Evolutionary conservation across 92 coral and sea anemone genomes (phyloP).

Genomic region (Zoanthus gigantus): DNA sequence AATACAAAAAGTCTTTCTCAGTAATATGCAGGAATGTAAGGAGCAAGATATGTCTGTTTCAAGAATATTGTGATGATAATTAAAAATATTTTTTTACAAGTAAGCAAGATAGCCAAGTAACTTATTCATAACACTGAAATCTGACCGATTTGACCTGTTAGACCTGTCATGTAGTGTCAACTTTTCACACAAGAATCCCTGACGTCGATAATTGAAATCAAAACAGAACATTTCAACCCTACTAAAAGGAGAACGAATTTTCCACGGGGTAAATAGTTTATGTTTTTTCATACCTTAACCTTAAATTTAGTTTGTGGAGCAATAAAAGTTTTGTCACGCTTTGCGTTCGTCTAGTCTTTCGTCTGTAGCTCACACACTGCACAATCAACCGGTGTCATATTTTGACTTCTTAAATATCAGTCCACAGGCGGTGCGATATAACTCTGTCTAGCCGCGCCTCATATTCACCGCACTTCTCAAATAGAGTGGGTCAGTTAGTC

Average conservation of each 20-base stretch:
- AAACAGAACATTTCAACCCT: neutral
- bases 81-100: neutral
- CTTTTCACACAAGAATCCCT: constrained; percentile 9
- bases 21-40: neutral
- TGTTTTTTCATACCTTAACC: neutral
- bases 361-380: constrained; percentile 46
- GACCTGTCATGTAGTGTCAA: constrained; percentile 39
- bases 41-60: neutral
- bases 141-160: constrained; percentile 46
- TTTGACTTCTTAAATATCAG: constrained; percentile 53
- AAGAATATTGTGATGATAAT: neutral
- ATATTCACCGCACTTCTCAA: constrained; percentile 50
- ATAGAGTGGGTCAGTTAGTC: constrained; percentile 43
- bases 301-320: neutral
- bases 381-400: constrained; percentile 49
- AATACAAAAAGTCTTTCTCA: neutral
- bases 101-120: constrained; percentile 12
- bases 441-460: constrained; percentile 52
- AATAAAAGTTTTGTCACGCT: constrained; percentile 33
- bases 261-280: neutral
- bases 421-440: constrained; percentile 51
- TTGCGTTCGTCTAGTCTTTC: constrained; percentile 46
- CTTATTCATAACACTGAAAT: constrained; percentile 15
- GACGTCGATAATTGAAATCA: constrained; percentile 24
- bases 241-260: neutral